Evolutionary conservation across 2,113 vertebrate species (phyloP), one percentile per base, ranked within the genome.

Genomic region (Chionomys nivalis): DNA sequence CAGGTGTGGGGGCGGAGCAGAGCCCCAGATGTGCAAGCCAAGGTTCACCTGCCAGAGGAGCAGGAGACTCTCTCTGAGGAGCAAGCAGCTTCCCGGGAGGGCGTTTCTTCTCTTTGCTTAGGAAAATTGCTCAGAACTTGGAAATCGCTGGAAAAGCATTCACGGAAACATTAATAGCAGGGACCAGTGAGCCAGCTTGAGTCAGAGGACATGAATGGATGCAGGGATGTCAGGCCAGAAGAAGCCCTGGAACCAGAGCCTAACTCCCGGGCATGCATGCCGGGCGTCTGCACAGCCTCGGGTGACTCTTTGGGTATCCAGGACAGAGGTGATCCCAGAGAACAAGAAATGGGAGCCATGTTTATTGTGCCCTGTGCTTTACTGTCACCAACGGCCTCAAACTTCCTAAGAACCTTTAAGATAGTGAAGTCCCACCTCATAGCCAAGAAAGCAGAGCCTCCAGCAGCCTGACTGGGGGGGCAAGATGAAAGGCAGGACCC

Each of bases 151-250:
- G 92, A 36, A 76, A 33, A 81, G 36, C 23, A 26, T 21, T 88
- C 47, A 68, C 42, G 78, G 93, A 92, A 96, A 92, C 49, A 72
- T 95, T 94, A 88, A 58, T 42, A 88, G 61, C 36, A 78, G 52
- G 72, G 58, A n/a, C 72, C 49, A 73, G 39, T 78, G 65, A 63
- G 28, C 47, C 75, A 90, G 47, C 49, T 21, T 33, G 86, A 73
- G 26, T 55, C 70, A 47, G 66, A 58, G 65, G 14, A 70, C 5
- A 7, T 19, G 87, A 73, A 58, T 72, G 68, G 24, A 17, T 55
- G 31, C 5, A 5, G 21, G 26, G 36, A 63, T 10, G 39, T 88
- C 21, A 24, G n/a, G 39, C 39, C 31, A 39, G 81, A 87, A 75
- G 83, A 3, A 14, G 21, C 9, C 14, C 21, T 1, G 10, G 44